A percentile compares a stretch with the other conserved stretches of the same genome.
These are phyloP conservation scores for Neocrepidodera transversa DNA, from an alignment of 2,888 invertebrate species.

Conservation along the genomic window DNA sequence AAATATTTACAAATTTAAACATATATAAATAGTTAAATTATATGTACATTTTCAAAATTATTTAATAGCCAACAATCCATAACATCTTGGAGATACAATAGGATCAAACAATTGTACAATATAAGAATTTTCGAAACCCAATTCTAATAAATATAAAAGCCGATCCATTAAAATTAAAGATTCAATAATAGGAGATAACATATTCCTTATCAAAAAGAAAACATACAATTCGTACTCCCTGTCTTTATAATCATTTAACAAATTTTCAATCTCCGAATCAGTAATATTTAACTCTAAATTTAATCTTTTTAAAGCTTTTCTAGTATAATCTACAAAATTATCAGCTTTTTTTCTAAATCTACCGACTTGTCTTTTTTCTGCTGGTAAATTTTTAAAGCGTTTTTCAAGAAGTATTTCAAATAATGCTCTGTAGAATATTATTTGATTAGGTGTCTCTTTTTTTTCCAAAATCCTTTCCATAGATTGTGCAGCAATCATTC, in stretches of 20 bases:
- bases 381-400: slow-evolving; percentile 57
- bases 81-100: slow-evolving; percentile 82
- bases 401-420: slow-evolving; percentile 70
- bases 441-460: slow-evolving; percentile 67
- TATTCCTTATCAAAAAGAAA: slow-evolving; percentile 80
- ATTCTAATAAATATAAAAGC: slow-evolving; percentile 76
- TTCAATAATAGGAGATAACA: slow-evolving; percentile 82
- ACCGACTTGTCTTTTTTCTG: slow-evolving; percentile 65
- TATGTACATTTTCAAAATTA: slow-evolving; percentile 25
- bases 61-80: slow-evolving; percentile 73
- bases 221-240: slow-evolving; percentile 69
- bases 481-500: slow-evolving; percentile 87
- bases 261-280: slow-evolving; percentile 58
- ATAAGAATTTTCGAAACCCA: slow-evolving; percentile 65
- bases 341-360: slow-evolving; percentile 60
- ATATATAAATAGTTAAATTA: too few relatives aligned
- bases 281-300: slow-evolving; percentile 63
- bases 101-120: slow-evolving; percentile 85
- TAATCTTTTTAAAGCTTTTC: slow-evolving; percentile 70
- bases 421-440: slow-evolving; percentile 79
- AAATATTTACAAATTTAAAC: too few relatives aligned
- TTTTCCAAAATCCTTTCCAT: slow-evolving; percentile 70
- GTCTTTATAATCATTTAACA: slow-evolving; percentile 57
- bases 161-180: slow-evolving; percentile 83
- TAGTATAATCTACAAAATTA: slow-evolving; percentile 74